These are phyloP conservation scores for Onthophagus taurus DNA, from an alignment of 1,140 invertebrate genomes.

Conservation along the genomic window DNA sequence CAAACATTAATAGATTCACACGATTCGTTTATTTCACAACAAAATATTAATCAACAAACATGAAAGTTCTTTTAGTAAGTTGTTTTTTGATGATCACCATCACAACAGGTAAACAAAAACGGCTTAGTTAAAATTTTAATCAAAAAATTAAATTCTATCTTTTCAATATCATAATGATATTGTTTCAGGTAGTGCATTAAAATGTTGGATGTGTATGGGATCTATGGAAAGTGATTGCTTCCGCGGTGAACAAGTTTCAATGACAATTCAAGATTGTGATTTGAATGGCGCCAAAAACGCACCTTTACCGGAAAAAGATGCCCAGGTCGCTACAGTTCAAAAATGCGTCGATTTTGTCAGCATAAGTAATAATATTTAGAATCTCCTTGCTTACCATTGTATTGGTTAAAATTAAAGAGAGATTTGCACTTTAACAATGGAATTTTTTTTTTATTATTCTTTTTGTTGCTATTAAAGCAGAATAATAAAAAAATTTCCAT, in stretches of 20 bases:
- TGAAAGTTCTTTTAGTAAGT: too few relatives aligned
- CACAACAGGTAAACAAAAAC: too few relatives aligned
- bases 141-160: too few relatives aligned
- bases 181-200: conserved; percentile 1
- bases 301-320: not conserved
- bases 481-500: conserved; percentile 3
- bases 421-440: conserved; percentile 2
- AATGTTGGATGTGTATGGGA: conserved; percentile 9
- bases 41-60: too few relatives aligned
- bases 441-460: not conserved
- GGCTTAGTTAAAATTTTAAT: too few relatives aligned
- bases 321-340: too few relatives aligned
- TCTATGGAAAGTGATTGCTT: conserved; percentile 2
- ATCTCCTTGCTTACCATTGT: not conserved
- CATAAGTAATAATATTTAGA: too few relatives aligned
- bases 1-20: too few relatives aligned
- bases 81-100: too few relatives aligned
- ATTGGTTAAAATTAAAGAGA: not conserved
- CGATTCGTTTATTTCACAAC: too few relatives aligned
- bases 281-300: not conserved
- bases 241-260: not conserved
- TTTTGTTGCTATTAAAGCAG: not conserved
- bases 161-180: too few relatives aligned
- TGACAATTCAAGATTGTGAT: conserved; percentile 5
- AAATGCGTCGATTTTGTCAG: too few relatives aligned